Percentiles rank a stretch among this genome's conserved stretches.
Evolutionary conservation across 2,888 invertebrate species (phyloP).

Genomic region (Cordilura impudica): DNA sequence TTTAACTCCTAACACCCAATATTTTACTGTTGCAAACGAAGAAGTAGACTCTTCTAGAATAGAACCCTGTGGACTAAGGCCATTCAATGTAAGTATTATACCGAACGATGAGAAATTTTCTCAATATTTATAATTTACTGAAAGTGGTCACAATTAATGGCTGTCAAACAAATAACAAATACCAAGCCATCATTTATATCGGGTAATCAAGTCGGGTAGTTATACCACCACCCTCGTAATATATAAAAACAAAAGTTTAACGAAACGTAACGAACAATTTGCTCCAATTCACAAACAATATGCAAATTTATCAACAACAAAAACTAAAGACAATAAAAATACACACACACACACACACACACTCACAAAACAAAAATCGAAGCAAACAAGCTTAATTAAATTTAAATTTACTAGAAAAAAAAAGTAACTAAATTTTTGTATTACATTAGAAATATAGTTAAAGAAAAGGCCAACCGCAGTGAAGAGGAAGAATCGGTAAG

Average conservation of each 20-base stretch:
- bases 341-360: background rate
- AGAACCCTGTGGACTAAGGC: too few species aligned
- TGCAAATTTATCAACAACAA: conserved; percentile 57
- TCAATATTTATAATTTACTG: too few species aligned
- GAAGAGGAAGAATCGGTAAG: background rate
- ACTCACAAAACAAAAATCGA: conserved; percentile 8
- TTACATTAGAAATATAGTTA: conserved; percentile 18
- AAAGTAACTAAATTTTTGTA: background rate
- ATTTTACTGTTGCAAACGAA: too few species aligned
- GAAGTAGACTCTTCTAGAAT: too few species aligned
- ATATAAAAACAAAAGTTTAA: conserved; percentile 35
- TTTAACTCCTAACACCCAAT: too few species aligned
- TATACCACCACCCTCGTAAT: too few species aligned
- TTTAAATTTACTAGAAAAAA: conserved; percentile 48
- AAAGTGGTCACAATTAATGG: too few species aligned
- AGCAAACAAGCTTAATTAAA: conserved; percentile 53
- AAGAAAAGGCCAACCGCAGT: conserved; percentile 15
- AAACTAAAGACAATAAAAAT: conserved; percentile 12
- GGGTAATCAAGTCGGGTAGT: too few species aligned
- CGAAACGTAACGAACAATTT: conserved; percentile 60
- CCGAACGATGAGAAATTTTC: too few species aligned
- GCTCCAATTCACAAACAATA: conserved; percentile 60
- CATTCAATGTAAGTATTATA: too few species aligned
- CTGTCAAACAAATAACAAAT: too few species aligned
- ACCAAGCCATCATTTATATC: too few species aligned